A percentile compares a stretch with the other conserved stretches of the same genome.
phyloP scores from a whole-genome alignment of 2,888 invertebrate genomes.

The Cerastis leucographa region DNA sequence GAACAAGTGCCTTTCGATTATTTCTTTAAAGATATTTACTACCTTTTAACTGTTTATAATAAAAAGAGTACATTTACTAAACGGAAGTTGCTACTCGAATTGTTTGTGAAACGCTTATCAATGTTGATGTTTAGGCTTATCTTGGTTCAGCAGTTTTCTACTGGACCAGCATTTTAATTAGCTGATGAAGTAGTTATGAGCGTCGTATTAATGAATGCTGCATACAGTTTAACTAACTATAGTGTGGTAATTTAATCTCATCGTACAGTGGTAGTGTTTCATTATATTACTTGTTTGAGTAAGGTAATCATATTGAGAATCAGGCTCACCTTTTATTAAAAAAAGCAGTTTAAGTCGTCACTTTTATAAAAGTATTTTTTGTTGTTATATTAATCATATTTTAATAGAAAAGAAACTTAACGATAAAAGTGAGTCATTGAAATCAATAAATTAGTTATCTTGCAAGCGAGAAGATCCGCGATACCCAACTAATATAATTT shows the following conservation, averaged over 20 bases:
- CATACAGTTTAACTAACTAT: constrained; percentile 11
- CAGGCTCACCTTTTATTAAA: neutral
- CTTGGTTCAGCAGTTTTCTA: constrained; percentile 44
- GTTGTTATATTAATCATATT: neutral
- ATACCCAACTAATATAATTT: neutral
- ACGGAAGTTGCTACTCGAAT: constrained; percentile 3
- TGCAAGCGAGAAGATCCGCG: neutral
- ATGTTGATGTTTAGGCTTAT: constrained; percentile 47
- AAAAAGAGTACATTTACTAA: neutral
- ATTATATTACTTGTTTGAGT: neutral
- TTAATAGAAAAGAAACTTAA: neutral
- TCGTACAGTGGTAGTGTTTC: neutral
- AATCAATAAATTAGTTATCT: neutral
- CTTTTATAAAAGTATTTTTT: neutral
- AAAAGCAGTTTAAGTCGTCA: neutral
- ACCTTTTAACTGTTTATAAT: too few relatives aligned
- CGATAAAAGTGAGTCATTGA: neutral
- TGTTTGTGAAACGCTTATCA: constrained; percentile 25
- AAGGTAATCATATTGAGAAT: too few relatives aligned
- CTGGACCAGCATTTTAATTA: constrained; percentile 55
- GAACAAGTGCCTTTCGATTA: too few relatives aligned
- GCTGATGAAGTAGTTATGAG: constrained; percentile 9
- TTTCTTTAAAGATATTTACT: too few relatives aligned
- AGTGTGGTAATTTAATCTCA: neutral
- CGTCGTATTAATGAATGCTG: constrained; percentile 34